These are phyloP conservation scores for Choristoneura rosaceana DNA, from an alignment of 2,888 invertebrate genomes.

Conservation along the genomic window DNA sequence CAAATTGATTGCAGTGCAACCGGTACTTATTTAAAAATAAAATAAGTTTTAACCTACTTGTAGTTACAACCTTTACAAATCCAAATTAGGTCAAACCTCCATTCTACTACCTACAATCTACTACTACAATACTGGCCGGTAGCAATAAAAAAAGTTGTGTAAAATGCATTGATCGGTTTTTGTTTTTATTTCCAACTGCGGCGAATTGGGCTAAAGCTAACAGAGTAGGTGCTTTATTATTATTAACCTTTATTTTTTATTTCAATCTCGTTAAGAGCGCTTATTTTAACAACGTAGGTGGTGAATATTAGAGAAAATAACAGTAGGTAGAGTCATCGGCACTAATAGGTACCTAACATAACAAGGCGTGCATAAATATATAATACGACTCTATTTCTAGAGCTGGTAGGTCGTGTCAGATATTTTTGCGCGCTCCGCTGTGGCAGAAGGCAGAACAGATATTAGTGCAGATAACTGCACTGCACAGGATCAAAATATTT, in stretches of 20 bases:
- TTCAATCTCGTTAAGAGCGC: background rate
- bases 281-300: too few relatives aligned
- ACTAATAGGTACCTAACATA: too few relatives aligned
- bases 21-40: background rate
- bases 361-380: too few relatives aligned
- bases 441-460: too few relatives aligned
- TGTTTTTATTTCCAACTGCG: background rate
- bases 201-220: background rate
- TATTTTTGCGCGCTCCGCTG: too few relatives aligned
- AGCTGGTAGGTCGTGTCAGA: too few relatives aligned
- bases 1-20: background rate
- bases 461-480: too few relatives aligned
- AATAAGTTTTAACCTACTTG: background rate
- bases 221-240: background rate
- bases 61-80: too few relatives aligned
- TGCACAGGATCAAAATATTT: too few relatives aligned
- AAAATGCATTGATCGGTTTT: conserved; percentile 43
- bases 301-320: too few relatives aligned
- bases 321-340: too few relatives aligned
- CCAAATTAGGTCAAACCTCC: conserved; percentile 10
- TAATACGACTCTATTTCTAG: too few relatives aligned
- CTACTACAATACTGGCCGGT: conserved; percentile 1
- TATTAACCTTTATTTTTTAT: background rate
- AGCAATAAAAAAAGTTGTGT: background rate
- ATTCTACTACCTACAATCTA: background rate